Evolutionary conservation across 2,113 vertebrate species (phyloP), one percentile per base, ranked within the genome.

Genomic region (Tretioscincus oriximinensis): DNA sequence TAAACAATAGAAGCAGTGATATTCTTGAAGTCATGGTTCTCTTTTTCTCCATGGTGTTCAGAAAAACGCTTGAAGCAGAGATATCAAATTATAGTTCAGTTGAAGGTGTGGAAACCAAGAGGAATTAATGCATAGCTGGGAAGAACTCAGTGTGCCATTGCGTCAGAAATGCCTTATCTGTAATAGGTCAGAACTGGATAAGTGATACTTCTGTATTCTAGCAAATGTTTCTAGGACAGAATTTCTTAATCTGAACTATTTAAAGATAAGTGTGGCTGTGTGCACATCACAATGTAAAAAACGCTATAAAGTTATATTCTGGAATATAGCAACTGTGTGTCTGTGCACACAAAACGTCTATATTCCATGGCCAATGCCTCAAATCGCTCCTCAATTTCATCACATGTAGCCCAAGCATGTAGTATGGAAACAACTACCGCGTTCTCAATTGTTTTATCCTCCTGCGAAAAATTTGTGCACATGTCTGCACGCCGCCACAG

Each of bases 21-120:
- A 67, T 9, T 51, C 10, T 20, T 9, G 29, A n/a, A 14, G 16
- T 4, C 45, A 21, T 51, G 22, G 54, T 18, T 1, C 49, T 80
- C 83, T 78, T 83, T 18, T 79, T 67, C 80, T 82, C 22, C 24
- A 74, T 78, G 68, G 22, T 70, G 60, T 64, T 76, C 12, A 11
- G 18, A 11, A 9, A 28, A 29, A 45, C 29, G 24, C 24, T 6
- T 12, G 45, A 1, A 28, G 35, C 9, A 54, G 76, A 7, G 21
- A 49, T 54, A 9, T 47, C 12, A 54, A 47, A 7, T 11, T 31
- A 54, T 12, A 31, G 10, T 49, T 68, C 14, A 35, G 20, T 1
- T 58, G 14, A 78, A 77, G 45, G 11, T 24, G 28, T 20, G 21
- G 29, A 14, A 60, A 9, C 24, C 20, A 74, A 66, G 63, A 18